phyloP scores from a whole-genome alignment of 2,888 invertebrate species.

The Conops quadrifasciatus region DNA sequence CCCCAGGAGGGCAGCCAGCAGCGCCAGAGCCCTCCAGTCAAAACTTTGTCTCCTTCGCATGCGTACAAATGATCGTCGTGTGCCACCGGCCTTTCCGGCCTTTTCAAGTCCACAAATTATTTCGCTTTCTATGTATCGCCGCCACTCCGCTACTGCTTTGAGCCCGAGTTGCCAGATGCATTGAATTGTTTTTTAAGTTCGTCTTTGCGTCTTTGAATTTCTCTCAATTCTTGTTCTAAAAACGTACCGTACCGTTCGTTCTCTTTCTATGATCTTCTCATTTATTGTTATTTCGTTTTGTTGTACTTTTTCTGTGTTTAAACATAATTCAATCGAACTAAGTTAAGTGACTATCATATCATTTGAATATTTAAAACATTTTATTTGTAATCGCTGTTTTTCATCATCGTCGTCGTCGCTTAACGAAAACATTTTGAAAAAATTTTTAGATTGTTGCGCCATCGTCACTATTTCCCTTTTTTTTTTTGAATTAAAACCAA shows the following conservation, averaged over 20 bases:
- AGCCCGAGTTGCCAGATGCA: slow-evolving; percentile 18
- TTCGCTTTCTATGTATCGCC: slow-evolving; percentile 1
- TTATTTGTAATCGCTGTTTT: slow-evolving; percentile 48
- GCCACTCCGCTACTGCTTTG: slow-evolving; percentile 19
- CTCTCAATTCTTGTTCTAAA: slow-evolving; percentile 36
- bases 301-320: not conserved
- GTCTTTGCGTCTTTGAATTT: not conserved
- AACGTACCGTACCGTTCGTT: slow-evolving; percentile 16
- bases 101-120: not conserved
- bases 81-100: no score
- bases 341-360: slow-evolving; percentile 45
- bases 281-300: slow-evolving; percentile 6
- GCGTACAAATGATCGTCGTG: slow-evolving; percentile 49
- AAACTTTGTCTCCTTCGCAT: slow-evolving; percentile 64
- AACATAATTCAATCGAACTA: not conserved
- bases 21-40: slow-evolving; percentile 66
- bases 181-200: slow-evolving; percentile 8
- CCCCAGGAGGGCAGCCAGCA: slow-evolving; percentile 66
- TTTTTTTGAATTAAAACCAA: not conserved
- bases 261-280: not conserved
- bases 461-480: slow-evolving; percentile 40
- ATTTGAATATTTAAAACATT: slow-evolving; percentile 46
- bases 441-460: slow-evolving; percentile 51
- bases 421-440: slow-evolving; percentile 58
- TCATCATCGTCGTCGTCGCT: slow-evolving; percentile 63